Percentiles rank a stretch among this genome's conserved stretches.
These are phyloP conservation scores for Drosophila bocqueti DNA, from an alignment of 1,140 invertebrate genomes.

Conservation along the genomic window DNA sequence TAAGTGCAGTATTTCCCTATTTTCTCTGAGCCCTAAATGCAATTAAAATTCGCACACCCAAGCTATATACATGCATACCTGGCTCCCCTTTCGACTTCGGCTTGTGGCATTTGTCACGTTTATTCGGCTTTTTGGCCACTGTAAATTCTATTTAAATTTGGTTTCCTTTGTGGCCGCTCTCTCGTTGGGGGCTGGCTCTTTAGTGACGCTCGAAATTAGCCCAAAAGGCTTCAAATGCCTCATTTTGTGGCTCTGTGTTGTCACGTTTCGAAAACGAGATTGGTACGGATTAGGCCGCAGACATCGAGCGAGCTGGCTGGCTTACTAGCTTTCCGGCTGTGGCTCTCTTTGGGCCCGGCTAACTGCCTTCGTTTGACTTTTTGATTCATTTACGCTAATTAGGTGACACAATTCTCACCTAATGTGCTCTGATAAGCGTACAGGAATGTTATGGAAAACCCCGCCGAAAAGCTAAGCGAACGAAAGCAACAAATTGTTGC, in stretches of 20 bases:
- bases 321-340: constrained; percentile 1
- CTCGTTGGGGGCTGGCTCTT: constrained; percentile 29
- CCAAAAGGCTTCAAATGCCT: constrained; percentile 63
- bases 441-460: constrained; percentile 59
- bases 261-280: constrained; percentile 76
- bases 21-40: not conserved
- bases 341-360: constrained; percentile 23
- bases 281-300: constrained; percentile 60
- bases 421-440: constrained; percentile 80
- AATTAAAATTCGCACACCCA: constrained; percentile 20
- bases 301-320: constrained; percentile 11
- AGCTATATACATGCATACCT: not conserved
- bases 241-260: constrained; percentile 56
- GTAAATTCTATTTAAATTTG: constrained; percentile 58
- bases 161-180: constrained; percentile 11
- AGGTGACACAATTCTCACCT: constrained; percentile 85
- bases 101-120: constrained; percentile 61
- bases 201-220: constrained; percentile 54
- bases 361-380: constrained; percentile 58
- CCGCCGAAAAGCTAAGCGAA: constrained; percentile 27
- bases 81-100: not conserved
- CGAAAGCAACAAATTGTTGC: constrained; percentile 69
- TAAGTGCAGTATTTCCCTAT: too few species aligned
- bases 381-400: constrained; percentile 84
- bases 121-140: constrained; percentile 39